A percentile compares a stretch with the other conserved stretches of the same genome.
phyloP scores from a whole-genome alignment of 2,888 invertebrate species.

The Aphodius sticticus region DNA sequence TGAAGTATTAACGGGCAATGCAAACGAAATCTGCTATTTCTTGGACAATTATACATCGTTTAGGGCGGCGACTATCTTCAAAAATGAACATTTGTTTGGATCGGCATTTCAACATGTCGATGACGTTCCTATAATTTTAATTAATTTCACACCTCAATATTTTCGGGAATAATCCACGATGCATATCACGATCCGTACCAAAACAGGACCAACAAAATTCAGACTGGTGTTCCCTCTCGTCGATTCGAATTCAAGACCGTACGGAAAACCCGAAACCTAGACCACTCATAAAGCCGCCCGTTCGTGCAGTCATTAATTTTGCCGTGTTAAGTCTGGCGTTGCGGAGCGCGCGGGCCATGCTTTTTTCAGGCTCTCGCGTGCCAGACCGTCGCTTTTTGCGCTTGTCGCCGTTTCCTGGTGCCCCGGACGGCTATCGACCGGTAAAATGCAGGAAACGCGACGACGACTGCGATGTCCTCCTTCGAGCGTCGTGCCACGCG shows the following conservation, averaged over 20 bases:
- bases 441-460: background rate
- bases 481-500: background rate
- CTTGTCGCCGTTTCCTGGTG: background rate
- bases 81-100: too few species aligned
- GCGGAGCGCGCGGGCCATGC: background rate
- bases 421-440: background rate
- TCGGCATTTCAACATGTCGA: too few species aligned
- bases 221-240: background rate
- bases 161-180: too few species aligned
- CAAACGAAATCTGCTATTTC: too few species aligned
- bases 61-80: too few species aligned
- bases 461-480: background rate
- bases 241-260: background rate
- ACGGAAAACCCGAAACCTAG: background rate
- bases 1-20: too few species aligned
- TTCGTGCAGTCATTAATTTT: slow-evolving; percentile 4
- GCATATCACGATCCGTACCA: too few species aligned
- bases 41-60: too few species aligned
- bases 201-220: background rate
- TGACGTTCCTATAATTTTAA: too few species aligned
- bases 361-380: background rate
- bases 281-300: background rate
- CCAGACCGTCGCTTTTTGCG: background rate
- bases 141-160: too few species aligned
- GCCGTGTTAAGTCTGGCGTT: background rate